Evolutionary conservation across 2,797 vertebrate species (phyloP), one percentile per base, ranked within the genome.

Genomic region (Pterois miles): DNA sequence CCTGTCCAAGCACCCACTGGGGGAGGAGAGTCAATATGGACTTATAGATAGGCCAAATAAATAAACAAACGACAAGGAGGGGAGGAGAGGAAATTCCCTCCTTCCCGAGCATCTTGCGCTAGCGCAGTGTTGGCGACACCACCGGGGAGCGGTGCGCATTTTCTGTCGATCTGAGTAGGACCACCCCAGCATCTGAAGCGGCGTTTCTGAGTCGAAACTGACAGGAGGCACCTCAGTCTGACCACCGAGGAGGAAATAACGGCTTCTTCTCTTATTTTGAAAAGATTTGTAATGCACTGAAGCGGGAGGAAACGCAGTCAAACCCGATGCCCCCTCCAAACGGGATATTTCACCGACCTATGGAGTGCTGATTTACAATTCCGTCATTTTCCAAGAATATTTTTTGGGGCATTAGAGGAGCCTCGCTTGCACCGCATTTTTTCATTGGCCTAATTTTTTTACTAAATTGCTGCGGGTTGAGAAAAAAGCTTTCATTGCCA

Each of bases 91-190:
- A 83, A 85, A 87, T 86, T 81, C 80, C 78, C 33, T 56, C 36
- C 86, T 80, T 85, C 74, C 29, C 18, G 59, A 66, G 79, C 64
- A 68, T 84, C 78, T 75, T 72, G 53, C 79, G 59, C 86, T 83
- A n/a, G 85, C 81, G 88, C 86, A 84, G 81, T 70, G 74, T 65
- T 77, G 84, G 69, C 77, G 83, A 74, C 82, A 79, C 77, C 81
- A 88, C 59, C 82, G 78, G 79, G 78, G 81, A 90, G 85, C 84
- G 69, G 84, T 86, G 91, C 88, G 81, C 85, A 84, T 78, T 86
- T 88, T 71, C 80, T 74, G 34, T 77, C 65, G 53, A 73, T 71
- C 40, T 43, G 72, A 68, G 78, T 64, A 74, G n/a, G 57, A 63
- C 43, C 81, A 74, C 20, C 69, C 54, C 46, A 48, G 72, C 50